Conservation (phyloP, 2,888 invertebrate species). For the Hesperia comma region DNA sequence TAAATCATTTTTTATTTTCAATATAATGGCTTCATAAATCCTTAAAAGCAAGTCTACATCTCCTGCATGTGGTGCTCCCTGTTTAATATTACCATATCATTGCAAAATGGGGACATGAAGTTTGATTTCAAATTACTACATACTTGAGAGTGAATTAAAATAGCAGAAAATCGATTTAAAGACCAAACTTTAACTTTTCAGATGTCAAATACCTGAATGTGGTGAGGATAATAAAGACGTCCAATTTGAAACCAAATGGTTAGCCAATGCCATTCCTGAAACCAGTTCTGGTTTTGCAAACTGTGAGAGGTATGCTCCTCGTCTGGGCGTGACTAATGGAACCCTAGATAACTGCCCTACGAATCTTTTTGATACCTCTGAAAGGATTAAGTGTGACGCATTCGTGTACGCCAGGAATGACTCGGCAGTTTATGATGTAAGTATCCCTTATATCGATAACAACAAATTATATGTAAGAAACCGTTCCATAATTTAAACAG, state of each 20-base stretch:
- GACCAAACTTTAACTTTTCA: conserved; percentile 43
- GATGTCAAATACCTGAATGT: conserved; percentile 82
- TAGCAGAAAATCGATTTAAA: too few relatives aligned
- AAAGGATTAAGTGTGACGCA: not conserved
- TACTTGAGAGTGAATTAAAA: too few relatives aligned
- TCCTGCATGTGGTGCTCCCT: too few relatives aligned
- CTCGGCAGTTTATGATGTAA: not conserved
- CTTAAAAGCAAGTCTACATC: too few relatives aligned
- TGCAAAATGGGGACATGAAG: too few relatives aligned
- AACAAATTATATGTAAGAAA: too few relatives aligned
- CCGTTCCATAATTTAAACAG: too few relatives aligned
- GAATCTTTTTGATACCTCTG: not conserved
- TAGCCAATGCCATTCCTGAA: conserved; percentile 70
- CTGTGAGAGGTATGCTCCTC: conserved; percentile 69
- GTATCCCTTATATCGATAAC: not conserved
- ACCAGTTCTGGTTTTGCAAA: conserved; percentile 62
- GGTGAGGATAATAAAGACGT: conserved; percentile 62
- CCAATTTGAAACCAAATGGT: conserved; percentile 68
- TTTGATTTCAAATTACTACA: too few relatives aligned
- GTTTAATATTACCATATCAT: too few relatives aligned
- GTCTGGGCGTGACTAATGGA: conserved; percentile 32
- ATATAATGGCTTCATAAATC: too few relatives aligned
- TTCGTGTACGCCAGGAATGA: not conserved
- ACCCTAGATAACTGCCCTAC: not conserved
- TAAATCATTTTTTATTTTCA: too few relatives aligned